phyloP scores from a whole-genome alignment of 2,113 vertebrate species.

The Abramis brama region DNA sequence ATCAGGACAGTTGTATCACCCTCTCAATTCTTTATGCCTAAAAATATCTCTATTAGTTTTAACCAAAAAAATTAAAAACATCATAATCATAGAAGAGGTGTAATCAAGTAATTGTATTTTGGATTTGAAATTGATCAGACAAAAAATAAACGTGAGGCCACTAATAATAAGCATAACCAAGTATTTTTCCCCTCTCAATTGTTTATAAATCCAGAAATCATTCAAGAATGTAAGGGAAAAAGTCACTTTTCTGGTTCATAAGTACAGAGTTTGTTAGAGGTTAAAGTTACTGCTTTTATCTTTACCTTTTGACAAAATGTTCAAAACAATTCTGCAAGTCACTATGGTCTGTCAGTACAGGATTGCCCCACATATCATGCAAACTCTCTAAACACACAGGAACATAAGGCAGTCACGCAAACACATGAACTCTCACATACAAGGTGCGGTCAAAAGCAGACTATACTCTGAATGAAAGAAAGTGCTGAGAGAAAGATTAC shows the following conservation, averaged over 20 bases:
- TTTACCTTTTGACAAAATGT: neutral
- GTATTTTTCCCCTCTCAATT: neutral
- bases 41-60: no score
- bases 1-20: no score
- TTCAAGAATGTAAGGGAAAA: neutral
- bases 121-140: no score
- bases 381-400: constrained; percentile 21
- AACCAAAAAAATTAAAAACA: no score
- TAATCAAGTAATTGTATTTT: no score
- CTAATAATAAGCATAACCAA: no score
- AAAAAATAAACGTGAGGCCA: no score
- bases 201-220: no score
- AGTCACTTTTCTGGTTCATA: neutral
- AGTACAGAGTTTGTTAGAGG: neutral
- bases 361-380: neutral
- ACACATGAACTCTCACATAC: neutral
- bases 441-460: neutral
- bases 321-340: constrained; percentile 24
- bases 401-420: neutral
- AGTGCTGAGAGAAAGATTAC: neutral
- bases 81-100: no score
- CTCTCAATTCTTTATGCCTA: no score
- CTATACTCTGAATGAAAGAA: constrained; percentile 3
- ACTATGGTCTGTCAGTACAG: constrained; percentile 19
- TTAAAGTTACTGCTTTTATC: neutral